A percentile compares a stretch with the other conserved stretches of the same genome.
phyloP scores from a whole-genome alignment of 2,888 invertebrate species.

The Villa cingulata region DNA sequence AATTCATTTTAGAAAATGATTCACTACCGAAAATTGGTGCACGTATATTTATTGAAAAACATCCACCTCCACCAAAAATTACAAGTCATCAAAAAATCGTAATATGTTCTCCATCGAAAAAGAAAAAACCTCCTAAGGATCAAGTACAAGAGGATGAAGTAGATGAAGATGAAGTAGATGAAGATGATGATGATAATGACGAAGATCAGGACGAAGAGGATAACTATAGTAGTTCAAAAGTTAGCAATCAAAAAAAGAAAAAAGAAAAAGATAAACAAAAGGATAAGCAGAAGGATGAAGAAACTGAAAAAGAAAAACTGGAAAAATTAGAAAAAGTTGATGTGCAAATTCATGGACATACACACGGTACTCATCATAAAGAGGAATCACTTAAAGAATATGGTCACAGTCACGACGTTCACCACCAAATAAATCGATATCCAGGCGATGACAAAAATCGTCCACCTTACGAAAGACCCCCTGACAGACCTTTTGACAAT shows the following conservation, averaged over 20 bases:
- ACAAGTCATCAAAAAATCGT: not conserved
- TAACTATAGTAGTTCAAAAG: not conserved
- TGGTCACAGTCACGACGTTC: too few species aligned
- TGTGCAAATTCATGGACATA: too few species aligned
- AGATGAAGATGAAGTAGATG: not conserved
- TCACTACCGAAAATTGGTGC: not conserved
- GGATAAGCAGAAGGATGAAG: too few species aligned
- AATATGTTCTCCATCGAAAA: not conserved
- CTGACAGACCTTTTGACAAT: too few species aligned
- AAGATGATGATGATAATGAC: not conserved
- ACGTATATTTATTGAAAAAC: not conserved
- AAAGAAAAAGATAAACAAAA: not conserved
- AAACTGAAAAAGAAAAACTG: too few species aligned
- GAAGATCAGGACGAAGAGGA: not conserved
- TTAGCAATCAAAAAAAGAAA: not conserved
- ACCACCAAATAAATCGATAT: too few species aligned
- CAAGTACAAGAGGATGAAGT: too few species aligned
- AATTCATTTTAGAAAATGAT: not conserved
- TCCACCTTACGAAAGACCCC: too few species aligned
- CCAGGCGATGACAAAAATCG: too few species aligned
- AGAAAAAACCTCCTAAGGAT: not conserved
- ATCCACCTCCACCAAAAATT: not conserved
- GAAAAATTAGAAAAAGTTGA: too few species aligned
- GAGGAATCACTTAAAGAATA: too few species aligned
- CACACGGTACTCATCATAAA: too few species aligned